A percentile compares a stretch with the other conserved stretches of the same genome.
Evolutionary conservation across 2,888 invertebrate genomes (phyloP).

Genomic region (Lissocephala sabroskyi): DNA sequence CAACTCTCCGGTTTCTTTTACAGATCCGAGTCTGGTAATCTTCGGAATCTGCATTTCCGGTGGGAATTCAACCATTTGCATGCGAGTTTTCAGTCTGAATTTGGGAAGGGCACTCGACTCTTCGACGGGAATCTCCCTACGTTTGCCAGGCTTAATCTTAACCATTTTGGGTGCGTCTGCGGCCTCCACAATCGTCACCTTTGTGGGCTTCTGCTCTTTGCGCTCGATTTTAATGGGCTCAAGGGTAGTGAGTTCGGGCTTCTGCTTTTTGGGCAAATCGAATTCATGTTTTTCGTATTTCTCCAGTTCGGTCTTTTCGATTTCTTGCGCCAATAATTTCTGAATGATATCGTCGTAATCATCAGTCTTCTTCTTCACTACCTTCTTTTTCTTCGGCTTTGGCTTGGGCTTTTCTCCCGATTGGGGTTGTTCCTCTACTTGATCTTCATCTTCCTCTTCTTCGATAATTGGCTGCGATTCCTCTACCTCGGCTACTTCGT

Average conservation of each 20-base stretch:
- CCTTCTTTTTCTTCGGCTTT: constrained; percentile 66
- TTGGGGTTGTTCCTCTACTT: constrained; percentile 29
- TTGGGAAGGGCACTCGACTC: constrained; percentile 78
- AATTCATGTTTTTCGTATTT: constrained; percentile 73
- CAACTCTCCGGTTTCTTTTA: constrained; percentile 78
- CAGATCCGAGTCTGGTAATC: constrained; percentile 75
- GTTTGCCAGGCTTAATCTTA: constrained; percentile 76
- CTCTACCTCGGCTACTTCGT: constrained; percentile 49
- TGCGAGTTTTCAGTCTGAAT: constrained; percentile 79
- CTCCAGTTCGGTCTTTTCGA: constrained; percentile 72
- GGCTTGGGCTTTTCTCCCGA: constrained; percentile 52
- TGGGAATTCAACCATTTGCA: constrained; percentile 78
- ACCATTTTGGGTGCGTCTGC: constrained; percentile 76
- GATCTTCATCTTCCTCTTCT: constrained; percentile 59
- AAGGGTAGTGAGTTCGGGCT: constrained; percentile 59
- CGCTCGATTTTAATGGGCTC: constrained; percentile 77
- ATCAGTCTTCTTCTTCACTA: constrained; percentile 66
- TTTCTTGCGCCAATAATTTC: constrained; percentile 68
- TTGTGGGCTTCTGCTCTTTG: constrained; percentile 77
- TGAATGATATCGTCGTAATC: constrained; percentile 70
- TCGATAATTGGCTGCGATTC: constrained; percentile 67
- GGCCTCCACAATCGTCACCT: constrained; percentile 77
- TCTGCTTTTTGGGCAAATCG: constrained; percentile 59
- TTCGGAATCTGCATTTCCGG: constrained; percentile 75
- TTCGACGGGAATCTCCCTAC: constrained; percentile 72